Percentiles rank a stretch among this genome's conserved stretches.
These are phyloP conservation scores for Okamejei kenojei DNA, from an alignment of 2,797 vertebrate genomes.

Conservation along the genomic window DNA sequence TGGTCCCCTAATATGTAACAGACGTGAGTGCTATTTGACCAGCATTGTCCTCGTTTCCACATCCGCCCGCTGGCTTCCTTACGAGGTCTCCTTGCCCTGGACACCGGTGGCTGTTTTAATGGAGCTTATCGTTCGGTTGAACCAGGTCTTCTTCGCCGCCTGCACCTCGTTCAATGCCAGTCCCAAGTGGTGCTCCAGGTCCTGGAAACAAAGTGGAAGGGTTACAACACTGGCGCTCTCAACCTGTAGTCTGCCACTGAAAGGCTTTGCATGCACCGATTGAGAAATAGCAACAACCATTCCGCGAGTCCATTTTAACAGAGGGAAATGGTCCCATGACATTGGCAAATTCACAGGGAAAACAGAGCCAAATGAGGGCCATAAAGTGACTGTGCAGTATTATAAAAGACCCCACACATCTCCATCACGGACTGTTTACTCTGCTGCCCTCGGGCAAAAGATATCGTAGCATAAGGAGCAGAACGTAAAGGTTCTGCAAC, in stretches of 20 bases:
- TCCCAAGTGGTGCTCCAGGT: conserved; percentile 92
- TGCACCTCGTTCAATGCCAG: conserved; percentile 91
- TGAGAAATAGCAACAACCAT: too few relatives aligned
- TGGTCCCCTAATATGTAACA: conserved; percentile 63
- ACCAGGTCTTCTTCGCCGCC: conserved; percentile 98
- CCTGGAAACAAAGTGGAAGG: conserved; percentile 56
- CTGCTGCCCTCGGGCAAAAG: too few relatives aligned
- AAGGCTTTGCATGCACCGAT: not conserved
- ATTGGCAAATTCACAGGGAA: too few relatives aligned
- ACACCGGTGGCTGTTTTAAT: conserved; percentile 96
- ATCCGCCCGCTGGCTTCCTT: conserved; percentile 51
- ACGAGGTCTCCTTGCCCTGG: conserved; percentile 95
- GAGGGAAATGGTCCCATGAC: too few relatives aligned
- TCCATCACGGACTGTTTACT: too few relatives aligned
- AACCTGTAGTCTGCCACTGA: not conserved
- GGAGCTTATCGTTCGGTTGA: conserved; percentile 95
- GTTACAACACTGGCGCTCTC: not conserved
- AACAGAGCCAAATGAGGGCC: too few relatives aligned
- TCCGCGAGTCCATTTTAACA: too few relatives aligned
- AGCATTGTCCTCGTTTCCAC: conserved; percentile 58
- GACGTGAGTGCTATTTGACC: conserved; percentile 60
- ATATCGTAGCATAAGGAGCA: too few relatives aligned
- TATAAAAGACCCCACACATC: too few relatives aligned
- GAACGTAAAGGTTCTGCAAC: too few relatives aligned
- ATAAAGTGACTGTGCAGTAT: too few relatives aligned